These are phyloP conservation scores for Beaufortia kweichowensis DNA, from an alignment of 2,113 vertebrate species.

Conservation along the genomic window DNA sequence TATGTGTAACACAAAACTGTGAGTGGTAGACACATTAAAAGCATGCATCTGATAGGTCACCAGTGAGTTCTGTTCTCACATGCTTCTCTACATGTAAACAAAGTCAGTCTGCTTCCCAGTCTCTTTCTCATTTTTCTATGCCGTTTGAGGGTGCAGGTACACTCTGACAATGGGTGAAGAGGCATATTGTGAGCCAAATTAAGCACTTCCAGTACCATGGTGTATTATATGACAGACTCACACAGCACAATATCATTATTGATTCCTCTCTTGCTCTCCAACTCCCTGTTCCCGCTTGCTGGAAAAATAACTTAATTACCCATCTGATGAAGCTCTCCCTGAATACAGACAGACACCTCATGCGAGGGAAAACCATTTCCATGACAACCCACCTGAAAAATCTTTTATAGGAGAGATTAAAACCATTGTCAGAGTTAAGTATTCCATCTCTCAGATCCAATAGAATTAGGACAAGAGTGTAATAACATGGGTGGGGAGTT, in stretches of 20 bases:
- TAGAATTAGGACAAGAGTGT: conserved; percentile 42
- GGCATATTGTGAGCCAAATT: conserved; percentile 73
- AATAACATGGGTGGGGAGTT: conserved; percentile 29
- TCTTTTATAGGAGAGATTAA: conserved; percentile 61
- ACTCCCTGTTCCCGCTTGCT: conserved; percentile 70
- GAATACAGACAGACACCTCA: conserved; percentile 58
- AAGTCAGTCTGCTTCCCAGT: conserved; percentile 61
- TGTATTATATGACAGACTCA: conserved; percentile 73
- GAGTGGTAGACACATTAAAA: conserved; percentile 24
- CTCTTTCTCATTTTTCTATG: conserved; percentile 43
- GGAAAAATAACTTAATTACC: conserved; percentile 77
- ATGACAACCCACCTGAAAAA: conserved; percentile 69
- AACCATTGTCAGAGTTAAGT: conserved; percentile 50
- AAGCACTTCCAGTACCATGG: conserved; percentile 74
- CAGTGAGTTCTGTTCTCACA: neutral
- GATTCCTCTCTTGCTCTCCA: conserved; percentile 72
- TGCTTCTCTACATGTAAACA: too few species aligned
- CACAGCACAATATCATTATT: conserved; percentile 74
- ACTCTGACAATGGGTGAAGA: conserved; percentile 65
- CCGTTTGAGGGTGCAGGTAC: conserved; percentile 43
- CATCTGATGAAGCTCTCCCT: conserved; percentile 69
- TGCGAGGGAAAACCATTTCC: conserved; percentile 65
- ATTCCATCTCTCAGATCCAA: conserved; percentile 49
- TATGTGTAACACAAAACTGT: conserved; percentile 57
- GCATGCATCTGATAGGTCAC: conserved; percentile 10